Percentiles rank a stretch among this genome's conserved stretches.
Conservation (phyloP, 2,888 invertebrate species). For the Herminia tarsipennalis region DNA sequence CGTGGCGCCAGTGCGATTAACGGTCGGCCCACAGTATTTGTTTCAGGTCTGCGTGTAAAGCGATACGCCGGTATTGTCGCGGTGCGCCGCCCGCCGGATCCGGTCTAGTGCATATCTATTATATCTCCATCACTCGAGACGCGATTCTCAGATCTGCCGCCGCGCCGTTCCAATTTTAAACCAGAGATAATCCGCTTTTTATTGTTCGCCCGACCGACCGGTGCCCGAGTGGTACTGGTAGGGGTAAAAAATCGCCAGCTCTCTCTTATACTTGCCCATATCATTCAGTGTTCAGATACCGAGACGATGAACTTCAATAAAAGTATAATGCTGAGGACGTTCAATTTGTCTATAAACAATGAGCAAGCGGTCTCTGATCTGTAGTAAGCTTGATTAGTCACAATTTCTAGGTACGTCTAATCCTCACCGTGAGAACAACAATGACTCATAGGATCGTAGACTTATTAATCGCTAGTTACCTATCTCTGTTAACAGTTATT, state of each 20-base stretch:
- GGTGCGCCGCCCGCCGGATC: slow-evolving; percentile 68
- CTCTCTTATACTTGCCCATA: slow-evolving; percentile 46
- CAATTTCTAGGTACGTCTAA: slow-evolving; percentile 60
- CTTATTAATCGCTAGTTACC: slow-evolving; percentile 39
- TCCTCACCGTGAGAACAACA: slow-evolving; percentile 55
- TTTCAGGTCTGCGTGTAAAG: slow-evolving; percentile 77
- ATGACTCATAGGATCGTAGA: slow-evolving; percentile 67
- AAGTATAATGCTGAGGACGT: slow-evolving; percentile 21
- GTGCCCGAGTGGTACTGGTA: slow-evolving; percentile 25
- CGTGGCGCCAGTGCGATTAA: slow-evolving; percentile 78
- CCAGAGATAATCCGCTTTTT: slow-evolving; percentile 73
- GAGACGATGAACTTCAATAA: slow-evolving; percentile 34
- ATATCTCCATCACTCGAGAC: slow-evolving; percentile 72
- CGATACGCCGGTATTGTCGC: slow-evolving; percentile 79
- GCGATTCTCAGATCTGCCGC: slow-evolving; percentile 68
- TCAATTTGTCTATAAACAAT: slow-evolving; percentile 35
- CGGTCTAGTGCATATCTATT: slow-evolving; percentile 82
- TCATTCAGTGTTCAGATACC: slow-evolving; percentile 39
- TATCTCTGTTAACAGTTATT: slow-evolving; percentile 36
- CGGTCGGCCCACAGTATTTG: slow-evolving; percentile 73
- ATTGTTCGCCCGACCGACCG: slow-evolving; percentile 56
- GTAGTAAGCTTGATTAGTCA: slow-evolving; percentile 63
- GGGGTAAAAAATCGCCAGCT: slow-evolving; percentile 49
- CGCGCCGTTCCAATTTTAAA: slow-evolving; percentile 75
- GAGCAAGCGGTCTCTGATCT: slow-evolving; percentile 25